Evolutionary conservation across 2,888 invertebrate species (phyloP).

Genomic region (Embidobia sp.): DNA sequence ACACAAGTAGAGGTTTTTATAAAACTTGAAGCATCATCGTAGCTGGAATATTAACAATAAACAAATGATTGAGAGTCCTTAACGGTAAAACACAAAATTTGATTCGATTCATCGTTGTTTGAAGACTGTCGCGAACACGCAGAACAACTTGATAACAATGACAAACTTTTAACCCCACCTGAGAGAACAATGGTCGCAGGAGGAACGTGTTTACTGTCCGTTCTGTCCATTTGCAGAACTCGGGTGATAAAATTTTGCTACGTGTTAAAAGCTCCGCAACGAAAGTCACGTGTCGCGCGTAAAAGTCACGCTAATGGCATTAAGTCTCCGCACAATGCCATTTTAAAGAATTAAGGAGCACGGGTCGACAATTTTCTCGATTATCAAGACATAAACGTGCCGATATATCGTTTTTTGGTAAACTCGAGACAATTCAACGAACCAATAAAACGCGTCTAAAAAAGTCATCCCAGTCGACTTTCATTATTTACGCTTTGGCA

Average conservation of each 20-base stretch:
- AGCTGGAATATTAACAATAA: too few species aligned
- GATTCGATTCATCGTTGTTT: slow-evolving; percentile 16
- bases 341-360: slow-evolving; percentile 54
- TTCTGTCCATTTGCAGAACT: slow-evolving; percentile 20
- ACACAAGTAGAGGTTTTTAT: too few species aligned
- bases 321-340: slow-evolving; percentile 50
- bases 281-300: slow-evolving; percentile 57
- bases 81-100: too few species aligned
- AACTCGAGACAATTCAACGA: slow-evolving; percentile 18
- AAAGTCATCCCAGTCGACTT: too few species aligned
- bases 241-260: slow-evolving; percentile 29
- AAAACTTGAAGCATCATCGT: too few species aligned
- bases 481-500: too few species aligned
- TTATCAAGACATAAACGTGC: slow-evolving; percentile 50
- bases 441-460: background rate
- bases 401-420: slow-evolving; percentile 46
- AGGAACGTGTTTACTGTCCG: slow-evolving; percentile 53
- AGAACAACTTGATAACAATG: slow-evolving; percentile 6
- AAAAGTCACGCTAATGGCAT: slow-evolving; percentile 57
- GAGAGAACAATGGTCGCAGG: slow-evolving; percentile 41
- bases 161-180: slow-evolving; percentile 7
- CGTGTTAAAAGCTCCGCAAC: slow-evolving; percentile 46
- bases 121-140: background rate
- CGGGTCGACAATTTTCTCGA: slow-evolving; percentile 48
- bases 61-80: too few species aligned